Conservation (phyloP, 2,113 vertebrate species). For the Ailurus styani region DNA sequence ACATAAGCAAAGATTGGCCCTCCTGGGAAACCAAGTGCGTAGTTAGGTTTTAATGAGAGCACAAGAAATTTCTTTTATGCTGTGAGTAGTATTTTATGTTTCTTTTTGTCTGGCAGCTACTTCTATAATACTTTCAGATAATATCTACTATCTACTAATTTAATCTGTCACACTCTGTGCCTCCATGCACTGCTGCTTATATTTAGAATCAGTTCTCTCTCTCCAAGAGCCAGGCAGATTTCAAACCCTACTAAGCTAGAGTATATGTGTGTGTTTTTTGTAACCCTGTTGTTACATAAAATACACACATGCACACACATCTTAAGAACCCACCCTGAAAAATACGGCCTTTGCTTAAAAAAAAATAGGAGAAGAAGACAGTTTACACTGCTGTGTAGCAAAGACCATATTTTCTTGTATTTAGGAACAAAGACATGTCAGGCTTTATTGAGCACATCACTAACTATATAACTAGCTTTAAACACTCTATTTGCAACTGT, state of each 20-base stretch:
- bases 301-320: background rate
- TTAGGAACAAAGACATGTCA: conserved; percentile 85
- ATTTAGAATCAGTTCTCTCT: background rate
- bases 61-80: background rate
- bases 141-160: background rate
- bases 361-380: conserved; percentile 65
- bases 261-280: conserved; percentile 20
- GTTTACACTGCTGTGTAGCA: conserved; percentile 78
- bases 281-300: conserved; percentile 45
- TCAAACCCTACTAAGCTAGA: background rate
- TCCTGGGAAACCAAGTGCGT: background rate
- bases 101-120: background rate
- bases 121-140: background rate
- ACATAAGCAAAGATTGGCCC: accelerated
- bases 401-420: conserved; percentile 83
- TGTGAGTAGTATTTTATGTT: background rate
- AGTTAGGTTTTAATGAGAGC: background rate
- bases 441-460: conserved; percentile 84
- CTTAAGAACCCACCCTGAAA: conserved; percentile 64
- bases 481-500: conserved; percentile 89
- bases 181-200: background rate
- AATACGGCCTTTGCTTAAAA: conserved; percentile 76
- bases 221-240: background rate
- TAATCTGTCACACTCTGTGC: background rate
- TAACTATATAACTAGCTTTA: conserved; percentile 87